Base-by-base conservation (phyloP, 2,888 invertebrate genomes). In the Lordiphosa andalusiaca region DNA sequence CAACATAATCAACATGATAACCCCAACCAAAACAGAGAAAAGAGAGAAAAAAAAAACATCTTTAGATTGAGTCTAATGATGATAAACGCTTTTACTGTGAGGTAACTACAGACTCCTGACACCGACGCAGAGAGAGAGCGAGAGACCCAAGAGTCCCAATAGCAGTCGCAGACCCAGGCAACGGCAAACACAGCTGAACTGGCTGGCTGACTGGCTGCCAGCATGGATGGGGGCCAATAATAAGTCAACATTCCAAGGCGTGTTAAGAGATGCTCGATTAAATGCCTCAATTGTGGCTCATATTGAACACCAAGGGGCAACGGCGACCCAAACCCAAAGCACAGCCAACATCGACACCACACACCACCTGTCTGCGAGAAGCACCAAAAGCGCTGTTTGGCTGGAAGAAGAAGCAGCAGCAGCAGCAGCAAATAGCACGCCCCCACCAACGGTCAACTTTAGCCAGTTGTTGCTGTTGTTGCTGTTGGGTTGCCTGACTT, bases 1-100 rank as follows among this genome's bases (percentile, higher is more conserved):
- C 89, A 88, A 88, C 89, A 88, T 88, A 88, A 88, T 88, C 88
- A 88, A 88, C 88, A 87, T 88, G 88, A 88, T 88, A 88, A 88
- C 88, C 86, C 74, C 30, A 13, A 16, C 25, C 12, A 9, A 30
- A 42, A 44, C 25, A 13, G 5, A 44, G 33, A 33, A 44, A 33
- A 33, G 21, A 33, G 9, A 33, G 10, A 5, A 44, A n/a, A 44
- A 44, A 33, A 73, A 87, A 87, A 84, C 84, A 82, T 88, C 89
- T 88, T 88, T 88, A 88, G 88, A 88, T 88, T 88, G 88, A 86
- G 88, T 88, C 88, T 88, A 88, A 88, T 88, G 89, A 88, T 87
- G 88, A 87, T 88, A 86, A 87, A 88, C 86, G 87, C 80, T 87
- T 87, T 86, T 84, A 84, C 84, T 84, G 84, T 83, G 84, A 73